phyloP scores from a whole-genome alignment of 2,888 invertebrate genomes.

The Hyppa rectilinea region DNA sequence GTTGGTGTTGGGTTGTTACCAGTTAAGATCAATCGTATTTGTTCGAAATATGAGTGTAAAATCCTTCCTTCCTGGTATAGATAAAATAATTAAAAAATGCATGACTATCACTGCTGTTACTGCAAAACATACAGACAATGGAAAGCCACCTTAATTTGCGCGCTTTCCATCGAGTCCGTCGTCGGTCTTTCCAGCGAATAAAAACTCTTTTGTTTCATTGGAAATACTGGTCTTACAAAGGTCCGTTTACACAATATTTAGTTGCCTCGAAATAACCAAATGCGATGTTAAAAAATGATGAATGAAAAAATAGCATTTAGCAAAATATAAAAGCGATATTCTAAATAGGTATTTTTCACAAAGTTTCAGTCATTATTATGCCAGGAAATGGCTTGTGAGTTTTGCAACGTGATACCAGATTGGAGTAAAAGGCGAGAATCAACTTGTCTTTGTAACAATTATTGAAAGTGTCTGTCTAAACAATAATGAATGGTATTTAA shows the following conservation, averaged over 20 bases:
- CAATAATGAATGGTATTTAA: background rate
- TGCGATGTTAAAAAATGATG: no score
- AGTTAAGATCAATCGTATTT: no score
- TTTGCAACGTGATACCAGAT: background rate
- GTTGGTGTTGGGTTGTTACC: no score
- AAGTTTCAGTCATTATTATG: background rate
- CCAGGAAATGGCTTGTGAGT: background rate
- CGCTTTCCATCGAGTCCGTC: background rate
- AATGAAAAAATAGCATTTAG: no score
- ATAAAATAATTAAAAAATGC: no score
- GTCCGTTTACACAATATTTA: background rate
- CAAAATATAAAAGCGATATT: background rate
- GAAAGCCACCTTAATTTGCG: no score
- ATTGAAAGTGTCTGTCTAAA: background rate
- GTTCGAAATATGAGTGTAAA: no score
- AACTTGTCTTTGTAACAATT: background rate
- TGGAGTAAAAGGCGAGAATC: no score
- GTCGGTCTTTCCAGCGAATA: background rate
- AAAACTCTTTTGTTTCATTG: background rate
- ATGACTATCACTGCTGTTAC: no score
- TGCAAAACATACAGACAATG: no score
- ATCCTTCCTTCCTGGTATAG: no score
- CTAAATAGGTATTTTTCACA: background rate
- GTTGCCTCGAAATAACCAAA: background rate
- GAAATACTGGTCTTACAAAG: background rate